A percentile compares a stretch with the other conserved stretches of the same genome.
phyloP scores from a whole-genome alignment of 2,888 invertebrate species.

The Carcina quercana region DNA sequence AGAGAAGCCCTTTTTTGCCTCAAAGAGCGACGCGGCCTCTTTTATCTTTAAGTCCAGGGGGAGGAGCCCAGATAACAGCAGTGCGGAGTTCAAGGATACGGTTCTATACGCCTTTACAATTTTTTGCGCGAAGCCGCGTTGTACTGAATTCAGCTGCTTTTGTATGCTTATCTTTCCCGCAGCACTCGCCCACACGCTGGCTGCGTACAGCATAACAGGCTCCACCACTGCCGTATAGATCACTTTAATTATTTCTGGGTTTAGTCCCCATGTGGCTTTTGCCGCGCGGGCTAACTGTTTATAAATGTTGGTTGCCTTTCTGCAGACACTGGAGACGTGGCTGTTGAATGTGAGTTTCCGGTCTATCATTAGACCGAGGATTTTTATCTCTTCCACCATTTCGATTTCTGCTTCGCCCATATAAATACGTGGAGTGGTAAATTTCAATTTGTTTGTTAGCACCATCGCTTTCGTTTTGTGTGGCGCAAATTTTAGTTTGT shows the following conservation, averaged over 20 bases:
- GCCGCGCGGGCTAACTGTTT: constrained; percentile 8
- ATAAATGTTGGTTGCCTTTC: constrained; percentile 6
- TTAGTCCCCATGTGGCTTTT: constrained; percentile 6
- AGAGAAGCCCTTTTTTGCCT: neutral
- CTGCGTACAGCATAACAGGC: neutral
- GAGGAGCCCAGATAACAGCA: constrained; percentile 10
- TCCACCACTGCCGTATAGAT: neutral
- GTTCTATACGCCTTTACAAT: constrained; percentile 2
- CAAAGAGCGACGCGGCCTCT: neutral
- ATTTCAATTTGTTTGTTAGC: constrained; percentile 9
- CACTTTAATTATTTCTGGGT: neutral
- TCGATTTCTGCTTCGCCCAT: constrained; percentile 10
- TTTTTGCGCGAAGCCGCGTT: constrained; percentile 5
- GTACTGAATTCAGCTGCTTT: neutral
- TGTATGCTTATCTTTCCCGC: neutral
- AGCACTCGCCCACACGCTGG: neutral
- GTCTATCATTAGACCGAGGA: constrained; percentile 12
- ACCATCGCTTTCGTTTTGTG: constrained; percentile 10
- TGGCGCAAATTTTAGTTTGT: too few relatives aligned
- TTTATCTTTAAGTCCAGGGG: constrained; percentile 9
- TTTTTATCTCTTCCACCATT: constrained; percentile 7
- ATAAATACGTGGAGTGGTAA: constrained; percentile 8
- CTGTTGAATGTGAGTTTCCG: constrained; percentile 9
- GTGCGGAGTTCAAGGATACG: constrained; percentile 6
- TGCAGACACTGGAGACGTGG: constrained; percentile 6